These are phyloP conservation scores for Heliconius ethilla DNA, from an alignment of 2,888 invertebrate genomes.

Conservation along the genomic window DNA sequence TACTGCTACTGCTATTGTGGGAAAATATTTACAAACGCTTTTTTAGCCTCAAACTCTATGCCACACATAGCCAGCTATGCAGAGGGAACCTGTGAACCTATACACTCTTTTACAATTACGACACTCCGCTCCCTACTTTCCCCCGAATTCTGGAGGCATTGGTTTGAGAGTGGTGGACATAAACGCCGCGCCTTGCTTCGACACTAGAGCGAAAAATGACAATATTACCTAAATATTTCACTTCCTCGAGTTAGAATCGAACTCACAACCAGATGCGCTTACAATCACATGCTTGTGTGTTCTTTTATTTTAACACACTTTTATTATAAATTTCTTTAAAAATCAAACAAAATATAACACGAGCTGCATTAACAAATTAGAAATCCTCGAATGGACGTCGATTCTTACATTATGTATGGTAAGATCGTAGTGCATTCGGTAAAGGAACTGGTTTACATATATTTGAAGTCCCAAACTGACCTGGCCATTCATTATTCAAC, in stretches of 20 bases:
- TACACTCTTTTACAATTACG: too few relatives aligned
- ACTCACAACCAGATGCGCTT: too few relatives aligned
- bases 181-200: too few relatives aligned
- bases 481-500: constrained; percentile 53
- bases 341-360: not conserved
- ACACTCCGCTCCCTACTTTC: not conserved
- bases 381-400: constrained; percentile 18
- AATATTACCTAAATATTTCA: too few relatives aligned
- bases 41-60: not conserved
- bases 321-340: not conserved
- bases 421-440: constrained; percentile 44
- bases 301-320: not conserved
- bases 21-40: not conserved
- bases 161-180: too few relatives aligned
- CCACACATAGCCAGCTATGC: not conserved
- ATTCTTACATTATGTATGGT: constrained; percentile 40
- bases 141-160: not conserved
- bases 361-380: not conserved
- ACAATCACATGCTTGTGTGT: not conserved
- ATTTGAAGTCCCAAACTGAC: constrained; percentile 54
- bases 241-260: too few relatives aligned
- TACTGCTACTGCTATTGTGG: not conserved
- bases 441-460: constrained; percentile 52
- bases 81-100: not conserved
- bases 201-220: too few relatives aligned